Conservation (phyloP, 2,797 vertebrate genomes). For the Menidia menidia region DNA sequence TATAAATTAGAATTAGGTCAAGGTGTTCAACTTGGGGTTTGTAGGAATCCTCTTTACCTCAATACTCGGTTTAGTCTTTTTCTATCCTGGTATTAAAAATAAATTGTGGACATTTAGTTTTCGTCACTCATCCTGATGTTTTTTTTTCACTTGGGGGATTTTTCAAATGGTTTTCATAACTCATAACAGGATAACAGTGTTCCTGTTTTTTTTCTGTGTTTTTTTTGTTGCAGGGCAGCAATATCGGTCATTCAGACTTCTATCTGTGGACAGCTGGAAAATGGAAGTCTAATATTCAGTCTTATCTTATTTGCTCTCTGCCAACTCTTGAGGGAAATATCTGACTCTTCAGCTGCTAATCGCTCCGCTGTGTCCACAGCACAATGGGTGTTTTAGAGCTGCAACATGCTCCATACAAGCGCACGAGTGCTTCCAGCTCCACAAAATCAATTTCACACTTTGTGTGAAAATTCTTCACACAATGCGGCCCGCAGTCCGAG, state of each 20-base stretch:
- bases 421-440: constrained; percentile 1
- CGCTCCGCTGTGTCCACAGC: background rate
- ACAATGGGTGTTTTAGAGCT: background rate
- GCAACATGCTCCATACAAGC: background rate
- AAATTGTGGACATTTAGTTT: too few species aligned
- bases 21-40: too few species aligned
- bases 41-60: too few species aligned
- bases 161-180: background rate
- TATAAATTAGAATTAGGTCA: too few species aligned
- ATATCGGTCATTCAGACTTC: background rate
- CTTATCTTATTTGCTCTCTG: constrained; percentile 5
- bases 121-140: too few species aligned
- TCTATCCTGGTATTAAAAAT: too few species aligned
- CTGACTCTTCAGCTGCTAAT: constrained; percentile 5
- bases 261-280: background rate
- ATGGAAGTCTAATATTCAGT: background rate
- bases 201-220: too few species aligned
- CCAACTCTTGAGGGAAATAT: constrained; percentile 11
- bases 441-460: constrained; percentile 11
- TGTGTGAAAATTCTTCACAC: constrained; percentile 12
- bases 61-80: too few species aligned
- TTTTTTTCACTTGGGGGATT: background rate
- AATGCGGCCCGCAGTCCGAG: background rate
- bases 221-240: background rate
- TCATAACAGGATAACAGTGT: background rate